Conservation (phyloP, 2,113 vertebrate species). For the Chrysemys picta region DNA sequence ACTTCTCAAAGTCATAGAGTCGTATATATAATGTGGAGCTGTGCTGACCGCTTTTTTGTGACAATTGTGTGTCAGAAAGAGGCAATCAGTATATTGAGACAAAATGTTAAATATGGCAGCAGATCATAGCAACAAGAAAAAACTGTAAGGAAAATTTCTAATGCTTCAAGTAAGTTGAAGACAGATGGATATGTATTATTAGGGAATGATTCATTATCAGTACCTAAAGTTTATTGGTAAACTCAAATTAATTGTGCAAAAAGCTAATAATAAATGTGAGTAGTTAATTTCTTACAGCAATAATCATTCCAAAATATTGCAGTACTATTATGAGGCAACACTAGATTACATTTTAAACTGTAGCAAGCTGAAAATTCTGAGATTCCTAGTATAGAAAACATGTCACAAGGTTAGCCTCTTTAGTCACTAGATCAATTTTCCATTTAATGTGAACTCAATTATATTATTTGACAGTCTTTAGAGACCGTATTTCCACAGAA, state of each 20-base stretch:
- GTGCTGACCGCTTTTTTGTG: background rate
- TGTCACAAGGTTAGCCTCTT: background rate
- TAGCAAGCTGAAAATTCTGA: conserved; percentile 19
- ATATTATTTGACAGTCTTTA: conserved; percentile 35
- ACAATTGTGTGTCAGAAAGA: background rate
- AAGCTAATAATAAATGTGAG: background rate
- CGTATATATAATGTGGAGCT: background rate
- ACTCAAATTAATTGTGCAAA: conserved; percentile 3
- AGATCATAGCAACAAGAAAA: conserved; percentile 19
- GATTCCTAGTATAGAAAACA: conserved; percentile 5
- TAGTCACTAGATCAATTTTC: conserved; percentile 51
- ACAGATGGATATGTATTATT: background rate
- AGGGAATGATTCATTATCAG: background rate
- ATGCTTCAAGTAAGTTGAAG: background rate
- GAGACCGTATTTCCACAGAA: conserved; percentile 20
- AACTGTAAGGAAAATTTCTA: background rate
- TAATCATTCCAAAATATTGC: background rate
- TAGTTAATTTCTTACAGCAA: background rate
- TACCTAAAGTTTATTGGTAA: conserved; percentile 20
- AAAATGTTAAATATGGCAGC: background rate
- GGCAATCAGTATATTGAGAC: background rate
- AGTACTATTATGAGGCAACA: background rate
- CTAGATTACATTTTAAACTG: conserved; percentile 30
- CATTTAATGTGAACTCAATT: conserved; percentile 57
- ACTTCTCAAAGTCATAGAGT: background rate